These are phyloP conservation scores for Champsocephalus gunnari DNA, from an alignment of 2,797 vertebrate genomes.

Conservation along the genomic window DNA sequence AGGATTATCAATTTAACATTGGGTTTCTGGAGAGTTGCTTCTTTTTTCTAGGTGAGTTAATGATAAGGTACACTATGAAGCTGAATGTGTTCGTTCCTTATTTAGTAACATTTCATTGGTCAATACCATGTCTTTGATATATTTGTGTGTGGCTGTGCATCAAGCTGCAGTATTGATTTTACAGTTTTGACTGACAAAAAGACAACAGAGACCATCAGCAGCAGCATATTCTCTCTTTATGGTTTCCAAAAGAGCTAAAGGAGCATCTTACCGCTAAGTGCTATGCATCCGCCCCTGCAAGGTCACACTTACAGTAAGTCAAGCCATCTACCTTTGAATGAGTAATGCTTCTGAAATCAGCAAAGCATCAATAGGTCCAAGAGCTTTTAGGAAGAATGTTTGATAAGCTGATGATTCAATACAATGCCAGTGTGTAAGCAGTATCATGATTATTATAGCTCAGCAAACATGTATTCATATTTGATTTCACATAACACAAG, in stretches of 20 bases:
- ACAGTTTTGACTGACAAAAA: constrained; percentile 18
- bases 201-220: constrained; percentile 16
- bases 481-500: constrained; percentile 48
- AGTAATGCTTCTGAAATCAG: constrained; percentile 59
- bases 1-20: background rate
- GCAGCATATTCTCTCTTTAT: constrained; percentile 33
- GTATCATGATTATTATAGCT: constrained; percentile 45
- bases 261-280: constrained; percentile 49
- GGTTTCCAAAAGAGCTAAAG: constrained; percentile 32
- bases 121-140: constrained; percentile 1
- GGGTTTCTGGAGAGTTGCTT: background rate
- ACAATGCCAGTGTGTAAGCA: constrained; percentile 46
- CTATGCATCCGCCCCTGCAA: constrained; percentile 40
- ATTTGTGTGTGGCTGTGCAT: constrained; percentile 9
- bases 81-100: background rate
- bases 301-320: constrained; percentile 44
- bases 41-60: background rate
- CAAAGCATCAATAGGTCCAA: constrained; percentile 35
- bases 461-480: constrained; percentile 40
- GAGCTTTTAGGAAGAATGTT: constrained; percentile 44
- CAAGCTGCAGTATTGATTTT: constrained; percentile 16
- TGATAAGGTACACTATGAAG: background rate
- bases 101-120: background rate
- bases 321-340: constrained; percentile 43
- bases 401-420: constrained; percentile 61